Evolutionary conservation across 2,113 vertebrate species (phyloP).

Genomic region (Paracanthobrama guichenoti): DNA sequence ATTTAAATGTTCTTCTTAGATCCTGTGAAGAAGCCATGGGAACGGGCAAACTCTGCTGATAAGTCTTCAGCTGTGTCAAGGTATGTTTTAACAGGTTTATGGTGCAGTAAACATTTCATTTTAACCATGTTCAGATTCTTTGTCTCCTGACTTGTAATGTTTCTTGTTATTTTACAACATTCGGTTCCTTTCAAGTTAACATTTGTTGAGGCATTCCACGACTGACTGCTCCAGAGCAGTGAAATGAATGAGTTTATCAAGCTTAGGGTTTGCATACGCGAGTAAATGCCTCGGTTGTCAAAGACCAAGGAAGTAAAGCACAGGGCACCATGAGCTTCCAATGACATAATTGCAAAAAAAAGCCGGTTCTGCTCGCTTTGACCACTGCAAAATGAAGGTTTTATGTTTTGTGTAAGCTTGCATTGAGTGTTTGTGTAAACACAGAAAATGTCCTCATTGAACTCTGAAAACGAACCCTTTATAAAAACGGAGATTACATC

Average conservation of each 20-base stretch:
- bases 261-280: not conserved
- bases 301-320: slow-evolving; percentile 26
- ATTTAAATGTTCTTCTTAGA: slow-evolving; percentile 70
- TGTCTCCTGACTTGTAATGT: not conserved
- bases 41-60: slow-evolving; percentile 94
- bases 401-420: slow-evolving; percentile 1
- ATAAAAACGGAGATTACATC: not conserved
- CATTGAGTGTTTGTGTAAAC: slow-evolving; percentile 10
- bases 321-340: not conserved
- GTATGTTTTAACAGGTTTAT: slow-evolving; percentile 70
- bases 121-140: not conserved
- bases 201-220: not conserved
- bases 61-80: slow-evolving; percentile 92
- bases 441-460: not conserved
- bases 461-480: not conserved
- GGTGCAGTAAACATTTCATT: not conserved
- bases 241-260: not conserved
- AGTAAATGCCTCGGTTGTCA: slow-evolving; percentile 5
- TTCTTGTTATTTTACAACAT: not conserved
- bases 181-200: not conserved
- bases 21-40: slow-evolving; percentile 95
- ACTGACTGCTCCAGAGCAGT: not conserved
- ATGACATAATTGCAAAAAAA: not conserved
- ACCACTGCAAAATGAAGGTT: not conserved
- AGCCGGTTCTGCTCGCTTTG: slow-evolving; percentile 4